Percentiles rank a stretch among this genome's conserved stretches.
These are phyloP conservation scores for Drosophila rellima DNA, from an alignment of 2,888 invertebrate genomes.

Conservation along the genomic window DNA sequence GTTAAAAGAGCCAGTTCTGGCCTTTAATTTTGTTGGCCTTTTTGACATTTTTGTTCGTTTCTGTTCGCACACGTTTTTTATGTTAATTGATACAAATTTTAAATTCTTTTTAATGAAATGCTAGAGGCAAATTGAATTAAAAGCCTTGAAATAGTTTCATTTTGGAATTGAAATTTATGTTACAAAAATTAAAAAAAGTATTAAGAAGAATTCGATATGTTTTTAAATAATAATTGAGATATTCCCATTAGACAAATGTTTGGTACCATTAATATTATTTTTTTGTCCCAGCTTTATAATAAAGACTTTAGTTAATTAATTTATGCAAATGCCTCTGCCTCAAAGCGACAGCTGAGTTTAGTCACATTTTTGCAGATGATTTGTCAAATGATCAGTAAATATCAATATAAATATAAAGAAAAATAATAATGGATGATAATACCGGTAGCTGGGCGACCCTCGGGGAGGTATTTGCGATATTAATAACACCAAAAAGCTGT, in stretches of 20 bases:
- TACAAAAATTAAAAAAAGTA: too few species aligned
- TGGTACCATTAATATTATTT: constrained; percentile 24
- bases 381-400: constrained; percentile 47
- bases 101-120: constrained; percentile 53
- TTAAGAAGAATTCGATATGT: too few species aligned
- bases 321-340: constrained; percentile 68
- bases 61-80: constrained; percentile 48
- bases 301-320: constrained; percentile 44
- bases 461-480: constrained; percentile 18
- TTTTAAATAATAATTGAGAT: neutral
- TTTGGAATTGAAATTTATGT: constrained; percentile 4
- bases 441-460: constrained; percentile 57
- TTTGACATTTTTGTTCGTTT: constrained; percentile 11
- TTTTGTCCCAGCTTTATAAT: constrained; percentile 27
- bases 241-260: constrained; percentile 6
- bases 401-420: constrained; percentile 18
- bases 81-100: constrained; percentile 64
- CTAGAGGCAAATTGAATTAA: constrained; percentile 27
- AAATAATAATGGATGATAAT: constrained; percentile 51
- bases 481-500: constrained; percentile 56
- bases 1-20: constrained; percentile 43
- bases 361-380: constrained; percentile 40
- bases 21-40: constrained; percentile 36
- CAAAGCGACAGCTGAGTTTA: constrained; percentile 58
- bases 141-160: constrained; percentile 51